Evolutionary conservation across 1,140 invertebrate species (phyloP), one percentile per base, ranked within the genome.

Genomic region (Panagrolaimus sp.): DNA sequence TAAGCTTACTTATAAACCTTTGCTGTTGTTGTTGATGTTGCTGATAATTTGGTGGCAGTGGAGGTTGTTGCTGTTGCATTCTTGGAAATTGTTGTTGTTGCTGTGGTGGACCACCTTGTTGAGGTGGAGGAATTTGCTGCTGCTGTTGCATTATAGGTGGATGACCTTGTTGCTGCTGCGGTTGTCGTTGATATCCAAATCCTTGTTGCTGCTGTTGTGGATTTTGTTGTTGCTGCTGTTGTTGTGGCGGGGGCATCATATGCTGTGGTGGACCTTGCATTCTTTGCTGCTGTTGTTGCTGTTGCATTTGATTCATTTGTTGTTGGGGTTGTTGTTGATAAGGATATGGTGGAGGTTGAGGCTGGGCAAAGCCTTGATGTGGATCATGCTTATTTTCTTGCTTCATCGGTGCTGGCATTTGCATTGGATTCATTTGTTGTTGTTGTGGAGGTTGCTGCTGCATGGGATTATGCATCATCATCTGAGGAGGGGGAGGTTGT

Each of bases 21-120:
- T 45, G 65, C 9, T 68, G 66, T 38, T 68, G 45, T 45, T 72
- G 67, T 47, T 63, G 70, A 9, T 20, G 42, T 23, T 31, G 20
- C 57, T 25, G 14, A 7, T 63, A 25, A 7, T 38, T 5, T 63
- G 16, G 62, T 14, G 38, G 27, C 1, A 9, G 27, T 31, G 31
- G 62, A 0, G 0, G 38, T 43, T 43, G 62, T 25, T 25, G 27
- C 51, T 13, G 51, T 16, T 57, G 14, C 51, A 57, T 57, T 27
- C 20, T 57, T 16, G 11, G 51, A 57, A 20, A 16, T 63, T 25
- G 38, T 31, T 31, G n/a, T n/a, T n/a, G n/a, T n/a, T n/a, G 38
- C 16, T 27, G 14, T 27, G 31, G 38, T 1, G 27, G 38, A n/a
- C 9, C 25, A 23, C 62, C 27, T 1, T 16, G 16, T 42, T 63